Evolutionary conservation across 2,113 vertebrate genomes (phyloP), one percentile per base, ranked within the genome.

Genomic region (Aramus guarauna): DNA sequence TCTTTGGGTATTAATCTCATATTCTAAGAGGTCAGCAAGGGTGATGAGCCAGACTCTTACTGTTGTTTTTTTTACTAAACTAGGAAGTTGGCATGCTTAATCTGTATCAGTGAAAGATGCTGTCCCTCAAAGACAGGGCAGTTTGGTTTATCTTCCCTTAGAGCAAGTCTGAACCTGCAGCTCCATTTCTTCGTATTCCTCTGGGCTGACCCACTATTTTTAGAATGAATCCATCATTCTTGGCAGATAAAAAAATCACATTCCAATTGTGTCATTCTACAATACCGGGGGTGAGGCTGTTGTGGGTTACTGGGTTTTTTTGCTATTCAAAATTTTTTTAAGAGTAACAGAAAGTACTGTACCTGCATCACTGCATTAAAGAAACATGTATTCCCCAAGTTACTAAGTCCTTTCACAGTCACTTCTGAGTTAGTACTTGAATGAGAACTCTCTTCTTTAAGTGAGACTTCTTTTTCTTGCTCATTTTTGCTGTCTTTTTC

Each of bases 361-460:
- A 99, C 99, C 99, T 99, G 99, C 98, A 99, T 98, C 83, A 99
- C 99, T 11, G 99, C 98, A 78, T 99, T 99, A 91, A 99, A 99
- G 97, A 99, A 99, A 89, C 99, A 99, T 0, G 99, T 99, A 95
- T 99, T 99, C 66, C 99, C 99, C 97, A 99, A 97, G 95, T 99
- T 99, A 97, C 99, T 99, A 76, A 99, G 98, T 53, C 99, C 99
- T 94, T 98, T 99, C 52, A 99, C 99, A 24, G 97, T 94, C 69
- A 99, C 87, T 26, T 97, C 96, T 3, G 47, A 85, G 72, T 60
- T 76, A 32, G 73, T 73, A 88, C 94, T 95, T 81, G 90, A 93
- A 64, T 92, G 52, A 53, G 92, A 72, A 95, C 56, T 96, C 45
- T 97, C 98, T 79, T 98, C 98, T 95, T 94, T 98, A 59, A 88